Percentiles rank a stretch among this genome's conserved stretches.
Conservation (phyloP, 2,113 vertebrate genomes). For the Collichthys lucidus region DNA sequence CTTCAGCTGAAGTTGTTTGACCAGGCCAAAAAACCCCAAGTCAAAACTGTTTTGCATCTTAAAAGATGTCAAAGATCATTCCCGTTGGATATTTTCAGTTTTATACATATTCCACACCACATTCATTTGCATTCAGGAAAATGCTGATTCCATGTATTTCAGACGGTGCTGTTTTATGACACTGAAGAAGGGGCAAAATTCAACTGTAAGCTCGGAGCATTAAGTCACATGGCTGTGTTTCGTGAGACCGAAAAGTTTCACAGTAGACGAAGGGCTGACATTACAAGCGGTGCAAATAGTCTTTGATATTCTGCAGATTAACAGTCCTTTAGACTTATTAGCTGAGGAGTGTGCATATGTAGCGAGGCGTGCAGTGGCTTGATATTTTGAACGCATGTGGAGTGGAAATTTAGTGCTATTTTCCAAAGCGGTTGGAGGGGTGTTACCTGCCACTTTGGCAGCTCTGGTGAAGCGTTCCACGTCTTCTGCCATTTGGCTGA, state of each 20-base stretch:
- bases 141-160: not conserved
- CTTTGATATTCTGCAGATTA: constrained; percentile 59
- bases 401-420: constrained; percentile 76
- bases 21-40: not conserved
- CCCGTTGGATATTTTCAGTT: not conserved
- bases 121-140: not conserved
- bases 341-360: constrained; percentile 26
- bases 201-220: constrained; percentile 35
- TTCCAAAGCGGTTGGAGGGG: constrained; percentile 73
- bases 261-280: constrained; percentile 17
- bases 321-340: constrained; percentile 61
- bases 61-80: not conserved
- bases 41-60: not conserved
- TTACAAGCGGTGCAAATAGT: constrained; percentile 42
- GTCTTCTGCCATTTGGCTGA: constrained; percentile 55
- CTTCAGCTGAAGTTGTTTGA: not conserved
- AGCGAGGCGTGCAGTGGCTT: constrained; percentile 8
- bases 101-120: constrained; percentile 1
- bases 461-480: constrained; percentile 60
- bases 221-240: constrained; percentile 22
- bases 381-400: constrained; percentile 18
- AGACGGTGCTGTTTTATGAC: constrained; percentile 14
- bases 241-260: constrained; percentile 37
- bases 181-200: constrained; percentile 44
- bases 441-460: constrained; percentile 76